phyloP scores from a whole-genome alignment of 2,888 invertebrate genomes.

The Raillietiella orientalis region DNA sequence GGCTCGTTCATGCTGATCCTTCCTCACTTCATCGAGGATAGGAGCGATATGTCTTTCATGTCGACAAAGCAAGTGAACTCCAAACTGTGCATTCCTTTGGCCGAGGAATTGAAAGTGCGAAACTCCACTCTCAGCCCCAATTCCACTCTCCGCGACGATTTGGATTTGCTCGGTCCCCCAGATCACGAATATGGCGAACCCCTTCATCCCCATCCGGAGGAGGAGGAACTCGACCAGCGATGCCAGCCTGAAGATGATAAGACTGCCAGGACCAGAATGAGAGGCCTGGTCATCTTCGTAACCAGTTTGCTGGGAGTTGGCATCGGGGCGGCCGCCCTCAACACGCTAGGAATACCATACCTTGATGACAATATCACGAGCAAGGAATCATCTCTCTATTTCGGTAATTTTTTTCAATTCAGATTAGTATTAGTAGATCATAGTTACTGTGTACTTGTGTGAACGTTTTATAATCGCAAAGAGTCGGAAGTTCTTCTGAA shows the following conservation, averaged over 20 bases:
- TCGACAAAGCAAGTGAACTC: too few relatives aligned
- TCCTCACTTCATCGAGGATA: conserved; percentile 55
- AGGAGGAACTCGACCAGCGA: background rate
- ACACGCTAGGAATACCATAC: conserved; percentile 68
- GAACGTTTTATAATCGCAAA: background rate
- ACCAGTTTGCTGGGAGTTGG: conserved; percentile 57
- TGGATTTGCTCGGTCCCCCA: conserved; percentile 1
- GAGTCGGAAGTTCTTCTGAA: too few relatives aligned
- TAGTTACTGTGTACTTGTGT: conserved; percentile 1
- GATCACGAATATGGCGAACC: background rate
- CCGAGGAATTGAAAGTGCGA: background rate
- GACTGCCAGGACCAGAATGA: background rate
- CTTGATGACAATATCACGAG: conserved; percentile 79
- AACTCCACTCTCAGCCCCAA: background rate
- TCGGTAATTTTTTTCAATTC: conserved; percentile 25
- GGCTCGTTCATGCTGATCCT: conserved; percentile 56
- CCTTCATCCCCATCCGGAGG: background rate
- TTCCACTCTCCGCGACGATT: background rate
- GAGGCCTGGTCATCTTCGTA: conserved; percentile 41
- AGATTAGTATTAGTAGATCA: background rate
- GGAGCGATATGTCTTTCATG: too few relatives aligned
- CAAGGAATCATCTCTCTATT: conserved; percentile 64
- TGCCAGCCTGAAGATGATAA: background rate
- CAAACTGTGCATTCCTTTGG: conserved; percentile 15
- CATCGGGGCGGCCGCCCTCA: conserved; percentile 68